Conservation (phyloP, 1,140 invertebrate genomes). For the Hyles vespertilio region DNA sequence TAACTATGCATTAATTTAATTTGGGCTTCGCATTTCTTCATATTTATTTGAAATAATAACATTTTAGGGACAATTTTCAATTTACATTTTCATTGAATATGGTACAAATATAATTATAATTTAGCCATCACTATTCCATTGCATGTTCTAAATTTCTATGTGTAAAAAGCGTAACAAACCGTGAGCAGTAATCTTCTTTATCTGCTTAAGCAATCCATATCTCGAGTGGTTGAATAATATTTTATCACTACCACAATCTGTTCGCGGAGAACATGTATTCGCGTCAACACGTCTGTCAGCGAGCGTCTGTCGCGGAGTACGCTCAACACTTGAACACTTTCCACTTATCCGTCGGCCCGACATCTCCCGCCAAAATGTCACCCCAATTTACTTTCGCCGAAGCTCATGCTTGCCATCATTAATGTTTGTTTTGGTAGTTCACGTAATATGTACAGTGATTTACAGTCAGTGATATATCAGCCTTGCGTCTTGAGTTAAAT, state of each 20-base stretch:
- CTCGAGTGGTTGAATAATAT: background rate
- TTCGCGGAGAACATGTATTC: background rate
- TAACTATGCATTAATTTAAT: no score
- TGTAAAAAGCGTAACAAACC: slow-evolving; percentile 18
- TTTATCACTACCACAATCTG: slow-evolving; percentile 4
- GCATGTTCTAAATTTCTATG: background rate
- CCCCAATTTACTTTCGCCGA: slow-evolving; percentile 16
- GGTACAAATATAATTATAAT: no score
- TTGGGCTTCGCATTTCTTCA: background rate
- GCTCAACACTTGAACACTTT: slow-evolving; percentile 19
- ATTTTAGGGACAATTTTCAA: no score
- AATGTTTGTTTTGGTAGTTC: no score
- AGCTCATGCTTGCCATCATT: background rate
- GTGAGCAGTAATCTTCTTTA: slow-evolving; percentile 26
- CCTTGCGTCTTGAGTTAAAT: no score
- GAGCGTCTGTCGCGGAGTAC: slow-evolving; percentile 17
- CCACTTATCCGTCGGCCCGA: slow-evolving; percentile 14
- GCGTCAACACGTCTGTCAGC: slow-evolving; percentile 14
- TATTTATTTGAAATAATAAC: no score
- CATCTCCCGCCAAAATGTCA: slow-evolving; percentile 24
- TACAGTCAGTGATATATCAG: no score
- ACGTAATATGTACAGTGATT: no score
- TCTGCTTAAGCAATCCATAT: slow-evolving; percentile 29
- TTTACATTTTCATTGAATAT: no score
- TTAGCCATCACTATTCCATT: no score